Base-by-base conservation (phyloP, 2,888 invertebrate species). In the Synergus gifuensis region DNA sequence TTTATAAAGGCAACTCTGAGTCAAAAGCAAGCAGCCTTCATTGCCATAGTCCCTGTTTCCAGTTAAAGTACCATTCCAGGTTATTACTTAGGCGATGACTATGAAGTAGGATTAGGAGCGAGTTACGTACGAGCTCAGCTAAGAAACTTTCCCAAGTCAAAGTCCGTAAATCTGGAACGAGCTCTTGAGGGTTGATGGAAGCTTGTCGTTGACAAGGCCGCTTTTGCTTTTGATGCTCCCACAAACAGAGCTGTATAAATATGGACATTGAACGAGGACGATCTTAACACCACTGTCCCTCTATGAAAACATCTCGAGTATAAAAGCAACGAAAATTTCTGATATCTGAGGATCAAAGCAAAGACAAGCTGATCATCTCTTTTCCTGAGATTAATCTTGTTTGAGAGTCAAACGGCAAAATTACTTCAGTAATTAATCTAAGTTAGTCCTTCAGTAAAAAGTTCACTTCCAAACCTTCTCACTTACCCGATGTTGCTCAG, bases 111-210 rank as follows among this genome's bases (percentile, higher is more conserved):
- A 73, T 73, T 73, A 73, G 54, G 36, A 54, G 54, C 73, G 54
- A 73, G 73, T 73, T 54, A 73, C 73, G 54, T 73, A 36, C 54
- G 54, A 73, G 54, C 54, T 73, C 73, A 73, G 40, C 49, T 36
- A 73, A 73, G 73, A 54, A 73, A 73, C 73, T 73, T 73, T 54
- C 40, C n/a, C 73, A 73, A 73, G 73, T 73, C 73, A 73, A 73
- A 73, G 73, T 73, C 54, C 54, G 36, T 73, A 73, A 49, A 73
- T 73, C 73, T 73, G n/a, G n/a, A 54, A 73, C 73, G 73, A 73
- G 54, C n/a, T 73, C 73, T 73, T 36, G 54, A 73, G 73, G n/a
- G 54, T n/a, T 73, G 54, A 73, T 54, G 73, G 16, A 14, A 73
- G 22, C 73, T 73, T 54, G 73, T 73, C 73, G 49, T 36, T n/a